phyloP scores from a whole-genome alignment of 2,797 vertebrate species.

The Limosa lapponica region DNA sequence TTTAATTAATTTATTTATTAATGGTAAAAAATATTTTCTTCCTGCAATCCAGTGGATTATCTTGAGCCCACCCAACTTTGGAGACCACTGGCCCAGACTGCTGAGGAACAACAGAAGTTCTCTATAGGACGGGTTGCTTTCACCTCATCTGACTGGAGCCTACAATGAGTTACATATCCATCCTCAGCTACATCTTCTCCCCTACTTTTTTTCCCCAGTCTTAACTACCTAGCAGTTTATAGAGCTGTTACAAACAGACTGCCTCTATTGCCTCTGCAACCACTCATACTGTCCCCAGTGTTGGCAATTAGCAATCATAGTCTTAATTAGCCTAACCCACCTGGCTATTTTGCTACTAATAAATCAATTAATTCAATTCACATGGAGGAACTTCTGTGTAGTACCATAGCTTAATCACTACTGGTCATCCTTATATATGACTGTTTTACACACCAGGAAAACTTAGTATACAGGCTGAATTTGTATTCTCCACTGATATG shows the following conservation, averaged over 20 bases:
- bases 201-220: background rate
- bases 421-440: constrained; percentile 66
- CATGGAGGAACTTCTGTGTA: constrained; percentile 63
- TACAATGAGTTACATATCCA: background rate
- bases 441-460: constrained; percentile 8
- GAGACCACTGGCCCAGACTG: background rate
- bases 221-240: background rate
- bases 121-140: background rate
- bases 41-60: background rate
- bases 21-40: background rate
- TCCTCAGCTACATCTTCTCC: background rate
- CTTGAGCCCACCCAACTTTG: background rate
- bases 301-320: constrained; percentile 78
- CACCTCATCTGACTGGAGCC: background rate
- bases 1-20: background rate
- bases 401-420: constrained; percentile 66
- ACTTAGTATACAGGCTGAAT: constrained; percentile 64
- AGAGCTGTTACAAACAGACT: constrained; percentile 22
- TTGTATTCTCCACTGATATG: constrained; percentile 66
- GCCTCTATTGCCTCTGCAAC: constrained; percentile 31
- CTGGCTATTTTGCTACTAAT: constrained; percentile 77
- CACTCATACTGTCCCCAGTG: constrained; percentile 64
- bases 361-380: constrained; percentile 80
- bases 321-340: constrained; percentile 79
- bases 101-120: background rate